These are phyloP conservation scores for Dryoscopus gambensis DNA, from an alignment of 2,113 vertebrate genomes.

Conservation along the genomic window DNA sequence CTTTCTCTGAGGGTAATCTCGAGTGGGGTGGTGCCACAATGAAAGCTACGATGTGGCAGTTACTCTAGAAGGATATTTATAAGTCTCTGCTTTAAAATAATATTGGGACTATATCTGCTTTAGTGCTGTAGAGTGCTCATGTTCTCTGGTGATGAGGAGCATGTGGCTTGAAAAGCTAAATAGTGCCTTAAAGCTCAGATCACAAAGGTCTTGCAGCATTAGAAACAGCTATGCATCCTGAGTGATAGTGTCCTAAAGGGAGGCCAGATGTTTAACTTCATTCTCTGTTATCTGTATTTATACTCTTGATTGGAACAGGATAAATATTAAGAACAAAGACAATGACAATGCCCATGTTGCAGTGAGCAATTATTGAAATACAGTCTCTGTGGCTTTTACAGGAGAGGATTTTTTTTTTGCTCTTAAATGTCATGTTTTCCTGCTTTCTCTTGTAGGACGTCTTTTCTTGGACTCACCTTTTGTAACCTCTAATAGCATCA, in stretches of 20 bases:
- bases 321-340: neutral
- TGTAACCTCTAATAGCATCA: neutral
- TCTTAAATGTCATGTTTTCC: neutral
- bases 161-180: neutral
- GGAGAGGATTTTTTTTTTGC: neutral
- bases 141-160: neutral
- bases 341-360: neutral
- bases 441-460: neutral
- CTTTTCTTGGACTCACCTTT: neutral
- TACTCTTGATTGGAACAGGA: neutral
- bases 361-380: neutral
- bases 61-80: neutral
- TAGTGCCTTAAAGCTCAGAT: neutral
- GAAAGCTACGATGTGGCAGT: accelerated
- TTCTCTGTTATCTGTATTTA: neutral
- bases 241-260: neutral
- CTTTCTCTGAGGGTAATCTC: neutral
- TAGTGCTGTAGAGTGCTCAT: neutral
- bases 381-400: neutral
- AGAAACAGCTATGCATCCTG: neutral
- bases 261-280: neutral
- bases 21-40: neutral
- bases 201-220: neutral
- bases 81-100: neutral
- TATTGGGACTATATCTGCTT: neutral